These are phyloP conservation scores for Cyprinodon tularosa DNA, from an alignment of 2,113 vertebrate genomes.

Conservation along the genomic window DNA sequence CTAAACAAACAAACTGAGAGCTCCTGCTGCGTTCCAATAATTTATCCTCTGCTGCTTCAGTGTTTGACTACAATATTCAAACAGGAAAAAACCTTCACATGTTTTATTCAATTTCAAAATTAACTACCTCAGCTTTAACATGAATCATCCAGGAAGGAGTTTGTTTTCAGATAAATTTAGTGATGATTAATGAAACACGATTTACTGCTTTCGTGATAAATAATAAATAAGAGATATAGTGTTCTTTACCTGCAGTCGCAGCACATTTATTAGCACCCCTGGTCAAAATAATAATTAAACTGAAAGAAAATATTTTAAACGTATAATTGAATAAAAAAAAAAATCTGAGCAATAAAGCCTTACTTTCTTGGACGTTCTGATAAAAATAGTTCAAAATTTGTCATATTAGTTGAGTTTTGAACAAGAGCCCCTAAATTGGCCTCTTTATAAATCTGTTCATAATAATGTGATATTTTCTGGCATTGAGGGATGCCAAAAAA, in stretches of 20 bases:
- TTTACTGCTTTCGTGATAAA: background rate
- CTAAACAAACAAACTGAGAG: constrained; percentile 8
- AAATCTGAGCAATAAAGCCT: background rate
- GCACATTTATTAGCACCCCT: background rate
- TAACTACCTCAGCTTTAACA: background rate
- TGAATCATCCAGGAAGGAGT: background rate
- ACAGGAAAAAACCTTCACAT: constrained; percentile 3
- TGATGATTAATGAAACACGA: background rate
- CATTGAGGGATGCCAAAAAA: no score
- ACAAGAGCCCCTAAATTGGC: background rate
- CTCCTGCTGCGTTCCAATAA: background rate
- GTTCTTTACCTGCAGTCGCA: background rate
- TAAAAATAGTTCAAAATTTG: no score
- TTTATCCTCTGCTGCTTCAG: background rate
- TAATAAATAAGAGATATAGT: background rate
- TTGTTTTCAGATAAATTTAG: background rate
- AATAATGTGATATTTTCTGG: background rate
- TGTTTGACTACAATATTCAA: constrained; percentile 15
- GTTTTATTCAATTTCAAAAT: background rate
- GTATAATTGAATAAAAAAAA: background rate
- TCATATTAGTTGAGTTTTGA: no score
- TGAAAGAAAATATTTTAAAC: no score
- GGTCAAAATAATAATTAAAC: background rate
- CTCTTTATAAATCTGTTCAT: background rate
- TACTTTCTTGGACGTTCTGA: no score